Percentiles rank a stretch among this genome's conserved stretches.
Conservation (phyloP, 2,888 invertebrate genomes). For the Gryllus longicercus region DNA sequence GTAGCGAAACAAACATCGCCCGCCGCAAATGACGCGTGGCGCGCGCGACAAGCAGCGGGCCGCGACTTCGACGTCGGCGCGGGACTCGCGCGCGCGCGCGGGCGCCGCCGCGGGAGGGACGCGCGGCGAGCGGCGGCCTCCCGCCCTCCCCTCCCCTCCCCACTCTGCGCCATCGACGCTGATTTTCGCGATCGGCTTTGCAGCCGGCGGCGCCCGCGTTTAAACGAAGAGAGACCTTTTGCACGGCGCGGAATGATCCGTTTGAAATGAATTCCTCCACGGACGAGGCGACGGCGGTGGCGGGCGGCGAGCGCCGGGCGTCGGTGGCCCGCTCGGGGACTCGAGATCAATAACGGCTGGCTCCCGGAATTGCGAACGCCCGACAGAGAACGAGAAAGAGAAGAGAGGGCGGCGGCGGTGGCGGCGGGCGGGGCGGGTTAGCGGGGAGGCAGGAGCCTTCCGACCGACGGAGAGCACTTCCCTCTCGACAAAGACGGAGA, state of each 20-base stretch:
- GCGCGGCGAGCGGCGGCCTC: too few relatives aligned
- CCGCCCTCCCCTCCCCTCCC: too few relatives aligned
- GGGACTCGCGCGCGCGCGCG: too few relatives aligned
- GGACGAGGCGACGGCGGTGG: conserved; percentile 11
- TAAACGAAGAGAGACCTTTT: neutral
- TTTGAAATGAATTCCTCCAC: conserved; percentile 28
- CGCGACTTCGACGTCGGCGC: too few relatives aligned
- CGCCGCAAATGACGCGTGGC: too few relatives aligned
- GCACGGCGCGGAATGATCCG: conserved; percentile 4
- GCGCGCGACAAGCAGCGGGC: too few relatives aligned
- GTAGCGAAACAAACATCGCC: too few relatives aligned
- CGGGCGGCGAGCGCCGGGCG: conserved; percentile 4
- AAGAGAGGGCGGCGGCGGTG: conserved; percentile 11
- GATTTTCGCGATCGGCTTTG: neutral
- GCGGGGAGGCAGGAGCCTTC: neutral
- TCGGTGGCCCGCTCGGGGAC: conserved; percentile 11
- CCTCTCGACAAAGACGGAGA: neutral
- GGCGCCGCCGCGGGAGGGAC: too few relatives aligned
- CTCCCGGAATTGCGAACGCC: conserved; percentile 19
- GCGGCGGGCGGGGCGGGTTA: neutral
- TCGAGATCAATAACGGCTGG: conserved; percentile 28
- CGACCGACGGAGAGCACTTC: too few relatives aligned
- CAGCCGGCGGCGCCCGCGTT: neutral
- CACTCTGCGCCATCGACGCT: too few relatives aligned
- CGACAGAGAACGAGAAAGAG: conserved; percentile 24